Evolutionary conservation across 23 tunicate genomes (phyloP), one percentile per base, ranked within the genome.

Genomic region (Ascidia mentula): DNA sequence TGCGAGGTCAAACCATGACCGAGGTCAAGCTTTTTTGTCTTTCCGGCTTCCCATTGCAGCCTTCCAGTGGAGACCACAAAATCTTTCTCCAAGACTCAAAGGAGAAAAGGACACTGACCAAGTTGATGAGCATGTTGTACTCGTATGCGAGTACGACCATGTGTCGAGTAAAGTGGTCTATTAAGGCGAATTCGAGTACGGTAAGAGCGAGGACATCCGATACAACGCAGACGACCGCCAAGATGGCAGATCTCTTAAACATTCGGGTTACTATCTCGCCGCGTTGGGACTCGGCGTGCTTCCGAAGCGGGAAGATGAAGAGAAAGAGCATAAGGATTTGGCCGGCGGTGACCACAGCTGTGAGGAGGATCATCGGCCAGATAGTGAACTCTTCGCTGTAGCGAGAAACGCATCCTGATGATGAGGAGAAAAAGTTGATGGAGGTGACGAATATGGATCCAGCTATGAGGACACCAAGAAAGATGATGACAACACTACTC

Each of bases 161-260:
- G 72, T 69, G 72, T 17, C 72, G 72, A 31, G 72, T 69, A 12
- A 31, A 24, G 32, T 26, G 32, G 13, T n/a, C 74, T 18, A 35
- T 34, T 22, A 71, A n/a, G 13, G 38, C 38, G 35, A 71, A 71
- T 31, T 34, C 74, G n/a, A 71, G 38, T n/a, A 71, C 38, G 3
- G 32, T 31, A 18, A 71, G 18, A 4, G 74, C 37, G 8, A 71
- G 37, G 30, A 71, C 9, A 71, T 71, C 74, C 1, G 74, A 71
- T 1, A 71, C 38, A 22, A 71, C 74, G 38, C 74, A 71, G 32
- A 71, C 32, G n/a, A 34, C 74, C 30, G 74, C 74, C 5, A 71
- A 71, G 22, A 71, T 26, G 38, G 74, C 74, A 9, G 74, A 71
- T 3, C 74, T 34, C 38, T 71, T 71, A 31, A 71, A 34, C 37